phyloP scores from a whole-genome alignment of 2,888 invertebrate species.

The Germaria angustata region DNA sequence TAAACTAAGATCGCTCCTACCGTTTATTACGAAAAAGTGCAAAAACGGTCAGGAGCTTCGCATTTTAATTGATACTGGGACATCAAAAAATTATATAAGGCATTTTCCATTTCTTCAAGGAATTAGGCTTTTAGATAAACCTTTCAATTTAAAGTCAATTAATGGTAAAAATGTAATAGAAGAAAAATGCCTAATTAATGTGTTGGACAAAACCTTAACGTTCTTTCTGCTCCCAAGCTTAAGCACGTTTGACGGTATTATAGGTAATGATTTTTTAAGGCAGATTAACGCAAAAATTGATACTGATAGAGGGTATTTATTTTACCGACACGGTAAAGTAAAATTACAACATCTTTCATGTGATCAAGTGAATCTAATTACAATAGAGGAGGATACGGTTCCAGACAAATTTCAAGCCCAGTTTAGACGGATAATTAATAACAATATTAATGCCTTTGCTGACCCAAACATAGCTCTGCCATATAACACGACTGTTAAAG shows the following conservation, averaged over 20 bases:
- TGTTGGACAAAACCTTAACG: conserved; percentile 20
- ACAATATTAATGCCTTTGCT: conserved; percentile 16
- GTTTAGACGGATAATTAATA: conserved; percentile 6
- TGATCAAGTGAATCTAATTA: no score
- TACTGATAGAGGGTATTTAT: conserved; percentile 22
- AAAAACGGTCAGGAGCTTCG: no score
- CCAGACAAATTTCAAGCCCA: conserved; percentile 11
- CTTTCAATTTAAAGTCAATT: conserved; percentile 11
- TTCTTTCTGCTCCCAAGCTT: conserved; percentile 16
- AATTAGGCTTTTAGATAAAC: no score
- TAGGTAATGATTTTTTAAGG: conserved; percentile 7
- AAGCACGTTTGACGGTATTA: no score
- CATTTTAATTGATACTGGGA: conserved; percentile 20
- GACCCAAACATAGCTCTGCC: conserved; percentile 20
- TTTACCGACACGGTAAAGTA: conserved; percentile 14
- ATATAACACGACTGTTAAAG: conserved; percentile 30
- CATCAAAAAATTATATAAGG: conserved; percentile 14
- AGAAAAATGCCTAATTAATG: conserved; percentile 22
- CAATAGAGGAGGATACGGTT: conserved; percentile 15
- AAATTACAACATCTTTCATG: no score
- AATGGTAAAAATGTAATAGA: no score
- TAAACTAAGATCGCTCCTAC: conserved; percentile 41
- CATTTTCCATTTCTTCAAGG: conserved; percentile 13
- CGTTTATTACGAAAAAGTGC: no score
- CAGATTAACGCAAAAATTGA: conserved; percentile 10